Base-by-base conservation (phyloP, 2,797 vertebrate genomes). In the Trematomus bernacchii region DNA sequence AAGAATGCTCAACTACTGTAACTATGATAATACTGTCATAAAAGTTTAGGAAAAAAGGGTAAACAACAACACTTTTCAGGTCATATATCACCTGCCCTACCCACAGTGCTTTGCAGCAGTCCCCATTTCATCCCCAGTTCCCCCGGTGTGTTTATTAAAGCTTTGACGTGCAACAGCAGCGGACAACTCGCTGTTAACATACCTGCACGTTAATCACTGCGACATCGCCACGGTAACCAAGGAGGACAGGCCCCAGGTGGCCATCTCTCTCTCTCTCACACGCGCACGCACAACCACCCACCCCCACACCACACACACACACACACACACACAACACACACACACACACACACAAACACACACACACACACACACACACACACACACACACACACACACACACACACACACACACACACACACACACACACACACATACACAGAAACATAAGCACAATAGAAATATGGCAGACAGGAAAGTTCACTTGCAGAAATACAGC, bases 161-260 rank as follows among this genome's bases (percentile, higher is more conserved):
- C 52, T 61, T 77, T 68, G 59, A 62, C 65, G 79, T 72, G 48
- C 67, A 66, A 50, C 33, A 72, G 71, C 66, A 43, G 19, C 3
- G 18, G 76, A 84, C 78, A 60, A 70, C 71, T 81, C 63, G 79
- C 78, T 82, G 81, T 83, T 83, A 84, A 85, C 81, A 70, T 81
- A 82, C 79, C 83, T 81, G 82, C 66, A 58, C 76, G 84, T 91
- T 93, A 93, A 93, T 93, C 92, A 94, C 83, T 51, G 76, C n/a
- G 76, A 91, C 87, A 88, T 83, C 42, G 12, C 78, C 66, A 66
- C 59, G 3, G 82, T 73, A 91, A 85, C 80, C 87, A 84, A 88
- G 51, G 82, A 90, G 90, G 83, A 93, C 85, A 76, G 80, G 80
- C 87, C 91, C 87, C 90, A 87, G 57, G 86, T 69, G 91, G 75